A percentile compares a stretch with the other conserved stretches of the same genome.
Evolutionary conservation across 2,888 invertebrate species (phyloP).

Genomic region (Pomacea canaliculata): DNA sequence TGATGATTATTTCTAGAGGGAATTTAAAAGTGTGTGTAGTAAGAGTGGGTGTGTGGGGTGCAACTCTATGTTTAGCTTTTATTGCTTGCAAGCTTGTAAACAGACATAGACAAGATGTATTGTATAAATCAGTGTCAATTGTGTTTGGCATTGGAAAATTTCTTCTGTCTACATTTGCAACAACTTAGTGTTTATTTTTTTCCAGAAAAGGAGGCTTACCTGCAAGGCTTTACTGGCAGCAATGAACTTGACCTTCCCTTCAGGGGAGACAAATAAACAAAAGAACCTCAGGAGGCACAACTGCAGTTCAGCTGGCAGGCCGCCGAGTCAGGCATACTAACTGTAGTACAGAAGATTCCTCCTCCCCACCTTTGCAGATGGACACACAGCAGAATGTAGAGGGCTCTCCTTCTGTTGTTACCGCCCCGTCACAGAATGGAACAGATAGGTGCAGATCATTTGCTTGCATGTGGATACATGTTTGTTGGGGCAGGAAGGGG

Average conservation of each 20-base stretch:
- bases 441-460: no score
- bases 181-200: not conserved
- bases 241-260: constrained; percentile 65
- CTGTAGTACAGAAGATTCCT: not conserved
- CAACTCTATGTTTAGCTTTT: no score
- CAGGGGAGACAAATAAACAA: constrained; percentile 35
- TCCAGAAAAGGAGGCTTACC: constrained; percentile 62
- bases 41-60: no score
- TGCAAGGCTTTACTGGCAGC: constrained; percentile 60
- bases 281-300: not conserved
- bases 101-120: no score
- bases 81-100: no score
- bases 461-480: no score
- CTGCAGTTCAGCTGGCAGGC: not conserved
- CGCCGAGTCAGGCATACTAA: constrained; percentile 2
- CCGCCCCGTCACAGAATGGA: no score
- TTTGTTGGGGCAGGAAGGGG: no score
- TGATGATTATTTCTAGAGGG: not conserved
- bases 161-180: not conserved
- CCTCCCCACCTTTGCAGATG: not conserved
- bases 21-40: no score
- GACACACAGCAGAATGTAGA: not conserved
- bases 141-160: no score
- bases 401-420: not conserved
- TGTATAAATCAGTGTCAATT: no score